Percentiles rank a stretch among this genome's conserved stretches.
These are phyloP conservation scores for Mus caroli DNA, from an alignment of 2,797 vertebrate species.

Conservation along the genomic window DNA sequence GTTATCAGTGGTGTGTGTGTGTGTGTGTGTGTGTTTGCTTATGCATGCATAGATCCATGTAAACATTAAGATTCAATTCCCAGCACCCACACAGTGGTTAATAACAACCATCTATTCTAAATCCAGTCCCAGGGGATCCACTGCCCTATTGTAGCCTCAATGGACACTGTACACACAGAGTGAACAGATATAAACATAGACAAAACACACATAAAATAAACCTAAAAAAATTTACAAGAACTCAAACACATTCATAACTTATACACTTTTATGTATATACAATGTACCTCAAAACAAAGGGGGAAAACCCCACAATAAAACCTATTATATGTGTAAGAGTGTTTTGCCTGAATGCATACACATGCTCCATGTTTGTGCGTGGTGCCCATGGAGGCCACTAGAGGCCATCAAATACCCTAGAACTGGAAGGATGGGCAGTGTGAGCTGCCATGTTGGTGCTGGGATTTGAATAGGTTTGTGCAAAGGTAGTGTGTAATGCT, in stretches of 20 bases:
- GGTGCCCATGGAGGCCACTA: neutral
- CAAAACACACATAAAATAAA: neutral
- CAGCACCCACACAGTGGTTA: neutral
- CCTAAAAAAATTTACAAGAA: neutral
- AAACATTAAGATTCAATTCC: neutral
- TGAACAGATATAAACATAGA: neutral
- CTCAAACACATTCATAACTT: neutral
- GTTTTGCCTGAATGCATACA: neutral
- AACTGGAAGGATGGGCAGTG: neutral
- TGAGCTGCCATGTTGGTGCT: neutral
- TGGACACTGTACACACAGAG: neutral
- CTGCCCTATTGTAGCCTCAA: neutral
- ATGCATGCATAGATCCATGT: neutral
- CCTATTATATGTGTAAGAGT: neutral
- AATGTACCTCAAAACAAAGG: neutral
- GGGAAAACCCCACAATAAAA: neutral
- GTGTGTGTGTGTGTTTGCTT: too few relatives aligned
- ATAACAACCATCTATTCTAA: neutral
- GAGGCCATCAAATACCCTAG: neutral
- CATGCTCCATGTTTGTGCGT: neutral
- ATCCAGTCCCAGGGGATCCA: neutral
- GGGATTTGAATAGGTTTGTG: neutral
- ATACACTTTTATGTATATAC: neutral
- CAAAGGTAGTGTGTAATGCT: neutral
- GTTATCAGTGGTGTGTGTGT: neutral